Evolutionary conservation across 2,113 vertebrate genomes (phyloP), one percentile per base, ranked within the genome.

Genomic region (Cathartes aura): DNA sequence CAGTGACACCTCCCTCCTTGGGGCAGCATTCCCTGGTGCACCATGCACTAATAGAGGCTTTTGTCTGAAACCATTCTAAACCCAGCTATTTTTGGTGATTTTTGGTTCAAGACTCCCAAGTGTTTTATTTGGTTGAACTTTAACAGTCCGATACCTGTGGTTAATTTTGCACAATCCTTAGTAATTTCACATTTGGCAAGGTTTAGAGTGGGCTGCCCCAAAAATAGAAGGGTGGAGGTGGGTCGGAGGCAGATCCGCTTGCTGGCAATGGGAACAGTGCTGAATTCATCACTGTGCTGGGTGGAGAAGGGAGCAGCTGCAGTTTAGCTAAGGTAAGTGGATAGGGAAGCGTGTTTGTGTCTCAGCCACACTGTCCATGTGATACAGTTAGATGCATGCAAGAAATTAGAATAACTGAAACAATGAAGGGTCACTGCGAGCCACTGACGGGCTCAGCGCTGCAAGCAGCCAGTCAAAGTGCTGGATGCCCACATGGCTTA

Each of bases 21-120:
- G 42, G 81, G 62, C 78, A 56, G 63, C n/a, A 0, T 11, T 36
- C 52, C 50, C 64, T 15, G 27, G 11, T 1, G 38, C 56, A 8
- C 27, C 2, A 0, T 20, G 63, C 18, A 5, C 26, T 5, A 7
- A 7, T 3, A 11, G 42, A 14, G 3, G 2, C 63, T 67, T 40
- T 6, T 38, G 30, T 11, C 45, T 47, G 45, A 47, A 45, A 32
- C n/a, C 32, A 14, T 9, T 62, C 50, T 19, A 32, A 40, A 42
- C 7, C 6, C 85, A 19, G 12, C 7, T 47, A 3, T 7, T 34
- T 21, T 5, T 5, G 18, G 16, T 38, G 30, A 38, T 3, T 15
- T 68, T 55, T 62, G 76, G n/a, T 78, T 81, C 60, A 20, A 2
- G 16, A 13, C 42, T 84, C 40, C 64, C 60, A n/a, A 3, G 36